Conservation (phyloP, 2,797 vertebrate genomes). For the Poecilia gillii region DNA sequence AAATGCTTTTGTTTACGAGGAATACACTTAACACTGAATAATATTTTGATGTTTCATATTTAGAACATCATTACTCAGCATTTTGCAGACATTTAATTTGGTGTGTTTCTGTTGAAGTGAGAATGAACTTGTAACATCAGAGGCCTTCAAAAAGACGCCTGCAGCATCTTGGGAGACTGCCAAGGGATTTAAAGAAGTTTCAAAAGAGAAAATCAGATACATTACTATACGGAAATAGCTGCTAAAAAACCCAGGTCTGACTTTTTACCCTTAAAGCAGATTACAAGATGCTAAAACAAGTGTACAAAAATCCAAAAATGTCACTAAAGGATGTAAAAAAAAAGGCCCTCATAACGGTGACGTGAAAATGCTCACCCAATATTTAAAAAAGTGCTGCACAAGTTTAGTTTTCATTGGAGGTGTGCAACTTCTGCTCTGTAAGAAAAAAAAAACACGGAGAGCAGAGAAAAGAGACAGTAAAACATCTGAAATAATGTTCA, state of each 20-base stretch:
- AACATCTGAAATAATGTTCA: background rate
- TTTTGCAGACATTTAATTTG: background rate
- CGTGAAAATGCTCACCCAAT: background rate
- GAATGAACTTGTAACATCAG: background rate
- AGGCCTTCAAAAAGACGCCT: background rate
- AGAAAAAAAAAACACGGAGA: background rate
- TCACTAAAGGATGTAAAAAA: background rate
- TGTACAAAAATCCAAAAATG: background rate
- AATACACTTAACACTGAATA: background rate
- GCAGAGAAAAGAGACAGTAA: background rate
- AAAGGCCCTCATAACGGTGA: background rate
- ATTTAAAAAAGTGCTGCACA: background rate
- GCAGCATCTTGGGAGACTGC: background rate
- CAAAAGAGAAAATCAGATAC: background rate
- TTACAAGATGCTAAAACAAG: background rate
- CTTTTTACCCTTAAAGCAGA: background rate
- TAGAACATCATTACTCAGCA: background rate
- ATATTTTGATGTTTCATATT: too few species aligned
- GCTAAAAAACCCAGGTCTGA: background rate
- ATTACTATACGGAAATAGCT: background rate
- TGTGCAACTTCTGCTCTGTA: background rate
- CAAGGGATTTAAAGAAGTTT: background rate
- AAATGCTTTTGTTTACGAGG: background rate
- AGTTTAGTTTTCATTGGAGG: background rate
- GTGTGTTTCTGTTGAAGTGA: background rate